phyloP scores from a whole-genome alignment of 2,888 invertebrate genomes.

The Polydrusus tereticollis region DNA sequence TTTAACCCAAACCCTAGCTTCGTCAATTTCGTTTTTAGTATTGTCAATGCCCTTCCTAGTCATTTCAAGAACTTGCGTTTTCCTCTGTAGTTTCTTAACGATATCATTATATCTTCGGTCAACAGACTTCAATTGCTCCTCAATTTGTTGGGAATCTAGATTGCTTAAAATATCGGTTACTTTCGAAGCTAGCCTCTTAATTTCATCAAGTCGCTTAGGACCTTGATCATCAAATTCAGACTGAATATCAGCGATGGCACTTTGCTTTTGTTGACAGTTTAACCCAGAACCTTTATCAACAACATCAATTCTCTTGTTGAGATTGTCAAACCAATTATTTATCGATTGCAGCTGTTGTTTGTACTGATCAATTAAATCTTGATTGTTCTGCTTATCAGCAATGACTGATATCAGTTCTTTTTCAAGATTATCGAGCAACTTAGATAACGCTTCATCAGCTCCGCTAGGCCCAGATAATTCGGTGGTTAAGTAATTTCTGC shows the following conservation, averaged over 20 bases:
- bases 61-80: conserved; percentile 85
- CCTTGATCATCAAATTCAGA: conserved; percentile 82
- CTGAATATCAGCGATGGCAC: conserved; percentile 79
- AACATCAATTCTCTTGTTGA: conserved; percentile 84
- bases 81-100: conserved; percentile 86
- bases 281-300: conserved; percentile 88
- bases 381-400: conserved; percentile 81
- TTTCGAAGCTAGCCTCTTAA: conserved; percentile 78
- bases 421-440: conserved; percentile 80
- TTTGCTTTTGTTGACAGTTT: conserved; percentile 84
- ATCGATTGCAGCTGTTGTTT: conserved; percentile 81
- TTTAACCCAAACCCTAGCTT: conserved; percentile 84
- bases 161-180: conserved; percentile 87
- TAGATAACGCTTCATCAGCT: conserved; percentile 79
- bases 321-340: conserved; percentile 85
- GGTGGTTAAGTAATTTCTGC: conserved; percentile 79
- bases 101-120: conserved; percentile 89
- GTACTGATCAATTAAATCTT: conserved; percentile 83
- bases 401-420: conserved; percentile 78
- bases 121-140: conserved; percentile 87
- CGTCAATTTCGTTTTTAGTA: conserved; percentile 83
- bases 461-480: conserved; percentile 77
- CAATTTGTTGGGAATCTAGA: conserved; percentile 90
- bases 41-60: conserved; percentile 87
- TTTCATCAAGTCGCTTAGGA: conserved; percentile 77